Percentiles rank a stretch among this genome's conserved stretches.
Evolutionary conservation across 2,888 invertebrate species (phyloP).

Genomic region (Junonia oenone): DNA sequence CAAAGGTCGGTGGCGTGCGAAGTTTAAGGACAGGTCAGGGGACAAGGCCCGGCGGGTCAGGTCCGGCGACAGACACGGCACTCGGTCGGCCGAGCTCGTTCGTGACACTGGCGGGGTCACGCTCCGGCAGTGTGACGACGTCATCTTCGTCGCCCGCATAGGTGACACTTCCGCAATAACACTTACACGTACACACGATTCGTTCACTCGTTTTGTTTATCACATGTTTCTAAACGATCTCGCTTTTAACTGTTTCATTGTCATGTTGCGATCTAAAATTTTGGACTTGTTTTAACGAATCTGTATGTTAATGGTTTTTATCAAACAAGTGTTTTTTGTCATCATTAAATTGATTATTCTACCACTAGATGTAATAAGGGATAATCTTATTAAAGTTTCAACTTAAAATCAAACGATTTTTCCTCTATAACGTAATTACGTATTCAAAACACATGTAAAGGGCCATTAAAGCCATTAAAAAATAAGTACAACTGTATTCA

Average conservation of each 20-base stretch:
- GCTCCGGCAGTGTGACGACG: slow-evolving; percentile 71
- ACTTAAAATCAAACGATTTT: too few relatives aligned
- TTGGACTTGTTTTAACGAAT: neutral
- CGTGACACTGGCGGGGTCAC: slow-evolving; percentile 74
- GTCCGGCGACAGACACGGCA: slow-evolving; percentile 57
- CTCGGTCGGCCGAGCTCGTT: slow-evolving; percentile 64
- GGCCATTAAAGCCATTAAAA: neutral
- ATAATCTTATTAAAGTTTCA: too few relatives aligned
- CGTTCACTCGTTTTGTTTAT: slow-evolving; percentile 20
- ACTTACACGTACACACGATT: slow-evolving; percentile 23
- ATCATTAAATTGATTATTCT: too few relatives aligned
- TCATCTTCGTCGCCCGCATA: slow-evolving; percentile 75
- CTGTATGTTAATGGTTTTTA: slow-evolving; percentile 5
- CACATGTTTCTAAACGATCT: neutral
- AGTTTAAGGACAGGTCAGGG: slow-evolving; percentile 58
- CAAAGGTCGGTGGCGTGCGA: slow-evolving; percentile 53
- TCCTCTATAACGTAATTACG: too few relatives aligned
- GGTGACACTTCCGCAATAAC: slow-evolving; percentile 35
- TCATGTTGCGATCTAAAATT: neutral
- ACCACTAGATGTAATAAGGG: too few relatives aligned
- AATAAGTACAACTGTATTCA: neutral
- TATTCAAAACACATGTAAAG: neutral
- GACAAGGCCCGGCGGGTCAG: slow-evolving; percentile 53
- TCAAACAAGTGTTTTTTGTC: neutral
- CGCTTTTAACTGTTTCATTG: neutral